These are phyloP conservation scores for Rugalucina vietnamica DNA, from an alignment of 2,888 invertebrate species.

Conservation along the genomic window DNA sequence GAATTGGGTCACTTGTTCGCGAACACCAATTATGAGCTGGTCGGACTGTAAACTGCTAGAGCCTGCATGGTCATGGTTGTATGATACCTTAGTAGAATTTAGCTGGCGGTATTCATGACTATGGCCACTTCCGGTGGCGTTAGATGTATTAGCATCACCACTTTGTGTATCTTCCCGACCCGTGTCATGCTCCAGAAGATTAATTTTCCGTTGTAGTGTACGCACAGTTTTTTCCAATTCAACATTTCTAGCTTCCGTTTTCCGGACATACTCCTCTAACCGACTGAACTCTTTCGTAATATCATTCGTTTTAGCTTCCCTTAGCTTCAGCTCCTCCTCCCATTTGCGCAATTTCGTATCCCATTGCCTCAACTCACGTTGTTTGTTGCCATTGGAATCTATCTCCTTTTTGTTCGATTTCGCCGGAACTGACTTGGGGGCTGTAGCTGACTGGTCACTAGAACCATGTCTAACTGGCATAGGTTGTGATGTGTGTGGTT, in stretches of 20 bases:
- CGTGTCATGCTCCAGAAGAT: not conserved
- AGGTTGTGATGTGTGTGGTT: no score
- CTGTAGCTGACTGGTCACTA: not conserved
- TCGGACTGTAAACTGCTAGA: not conserved
- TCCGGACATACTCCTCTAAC: not conserved
- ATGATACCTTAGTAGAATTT: no score
- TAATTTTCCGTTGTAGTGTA: not conserved
- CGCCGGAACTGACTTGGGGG: not conserved
- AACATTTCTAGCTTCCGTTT: constrained; percentile 3
- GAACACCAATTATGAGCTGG: no score
- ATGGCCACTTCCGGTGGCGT: no score
- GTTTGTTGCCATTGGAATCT: not conserved
- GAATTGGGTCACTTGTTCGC: no score
- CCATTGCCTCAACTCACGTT: not conserved
- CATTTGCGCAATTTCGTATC: not conserved
- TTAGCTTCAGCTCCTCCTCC: not conserved
- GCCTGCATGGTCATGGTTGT: no score
- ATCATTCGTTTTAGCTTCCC: not conserved
- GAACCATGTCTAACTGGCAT: no score
- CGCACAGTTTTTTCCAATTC: not conserved
- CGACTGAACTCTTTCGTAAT: not conserved
- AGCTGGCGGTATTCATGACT: no score
- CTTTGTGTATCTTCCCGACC: no score
- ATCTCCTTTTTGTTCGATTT: not conserved
- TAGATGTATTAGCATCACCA: no score